Percentiles rank a stretch among this genome's conserved stretches.
Conservation (phyloP, 2,888 invertebrate genomes). For the Aspidapion aeneum region DNA sequence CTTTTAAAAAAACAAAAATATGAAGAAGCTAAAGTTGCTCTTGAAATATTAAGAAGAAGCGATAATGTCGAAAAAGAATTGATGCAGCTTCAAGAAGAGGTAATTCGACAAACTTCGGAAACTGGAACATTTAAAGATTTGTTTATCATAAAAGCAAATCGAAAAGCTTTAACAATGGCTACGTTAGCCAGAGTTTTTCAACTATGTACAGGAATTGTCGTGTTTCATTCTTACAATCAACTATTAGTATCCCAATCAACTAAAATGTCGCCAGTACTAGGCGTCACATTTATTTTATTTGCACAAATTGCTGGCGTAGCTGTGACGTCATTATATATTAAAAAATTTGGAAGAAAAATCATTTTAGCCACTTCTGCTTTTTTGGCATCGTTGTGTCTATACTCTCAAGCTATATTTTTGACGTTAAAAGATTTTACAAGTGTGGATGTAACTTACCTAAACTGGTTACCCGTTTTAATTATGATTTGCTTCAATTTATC, state of each 20-base stretch:
- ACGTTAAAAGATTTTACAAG: slow-evolving; percentile 28
- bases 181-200: slow-evolving; percentile 48
- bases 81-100: slow-evolving; percentile 29
- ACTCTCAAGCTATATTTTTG: slow-evolving; percentile 34
- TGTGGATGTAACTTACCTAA: slow-evolving; percentile 27
- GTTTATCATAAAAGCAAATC: slow-evolving; percentile 53
- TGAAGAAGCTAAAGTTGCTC: slow-evolving; percentile 30
- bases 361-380: slow-evolving; percentile 33
- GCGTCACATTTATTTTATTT: slow-evolving; percentile 46
- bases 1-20: slow-evolving; percentile 33
- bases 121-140: slow-evolving; percentile 53
- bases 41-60: slow-evolving; percentile 33
- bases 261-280: slow-evolving; percentile 36
- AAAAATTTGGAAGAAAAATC: too few relatives aligned
- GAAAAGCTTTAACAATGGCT: slow-evolving; percentile 59
- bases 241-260: slow-evolving; percentile 40
- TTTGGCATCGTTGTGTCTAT: slow-evolving; percentile 30
- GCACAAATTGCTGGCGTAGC: slow-evolving; percentile 44
- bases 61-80: slow-evolving; percentile 37
- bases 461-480: slow-evolving; percentile 35
- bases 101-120: slow-evolving; percentile 38
- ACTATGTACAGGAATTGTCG: slow-evolving; percentile 36
- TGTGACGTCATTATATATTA: slow-evolving; percentile 38
- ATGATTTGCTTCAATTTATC: slow-evolving; percentile 35
- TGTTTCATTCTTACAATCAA: slow-evolving; percentile 36